phyloP scores from a whole-genome alignment of 35 echinoderm and acorn worm genomes.

The Ophiothrix spiculata region DNA sequence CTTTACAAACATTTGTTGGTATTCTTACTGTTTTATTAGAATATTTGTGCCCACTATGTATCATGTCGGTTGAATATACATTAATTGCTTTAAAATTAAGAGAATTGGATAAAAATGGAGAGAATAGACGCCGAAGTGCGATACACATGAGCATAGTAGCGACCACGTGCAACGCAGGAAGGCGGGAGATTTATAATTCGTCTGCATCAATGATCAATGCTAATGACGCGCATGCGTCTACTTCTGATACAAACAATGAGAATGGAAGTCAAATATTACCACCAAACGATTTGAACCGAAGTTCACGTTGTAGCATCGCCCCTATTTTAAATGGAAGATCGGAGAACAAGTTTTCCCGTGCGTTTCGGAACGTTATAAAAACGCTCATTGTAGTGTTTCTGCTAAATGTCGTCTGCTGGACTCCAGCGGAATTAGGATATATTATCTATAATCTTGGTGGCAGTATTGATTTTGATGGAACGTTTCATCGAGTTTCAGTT shows the following conservation, averaged over 20 bases:
- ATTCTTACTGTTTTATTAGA: constrained; percentile 13
- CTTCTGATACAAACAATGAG: background rate
- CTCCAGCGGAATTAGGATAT: constrained; percentile 8
- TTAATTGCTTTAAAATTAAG: background rate
- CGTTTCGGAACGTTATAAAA: constrained; percentile 26
- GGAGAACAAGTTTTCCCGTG: constrained; percentile 4
- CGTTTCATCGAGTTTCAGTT: background rate
- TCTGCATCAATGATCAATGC: background rate
- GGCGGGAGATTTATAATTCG: background rate
- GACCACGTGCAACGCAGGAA: background rate
- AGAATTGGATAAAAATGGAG: background rate
- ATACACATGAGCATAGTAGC: background rate
- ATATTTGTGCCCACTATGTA: constrained; percentile 8
- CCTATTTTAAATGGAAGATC: background rate
- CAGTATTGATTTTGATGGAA: background rate
- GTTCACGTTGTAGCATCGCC: background rate
- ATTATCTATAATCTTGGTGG: constrained; percentile 21
- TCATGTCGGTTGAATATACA: constrained; percentile 13
- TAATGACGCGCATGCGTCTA: background rate
- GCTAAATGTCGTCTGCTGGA: constrained; percentile 16
- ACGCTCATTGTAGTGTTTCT: constrained; percentile 16
- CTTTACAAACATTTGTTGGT: constrained; percentile 21
- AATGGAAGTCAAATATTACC: background rate
- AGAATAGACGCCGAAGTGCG: background rate
- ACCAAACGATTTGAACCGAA: background rate